Conservation (phyloP, 1,140 invertebrate genomes). For the Conopomorpha cramerella region DNA sequence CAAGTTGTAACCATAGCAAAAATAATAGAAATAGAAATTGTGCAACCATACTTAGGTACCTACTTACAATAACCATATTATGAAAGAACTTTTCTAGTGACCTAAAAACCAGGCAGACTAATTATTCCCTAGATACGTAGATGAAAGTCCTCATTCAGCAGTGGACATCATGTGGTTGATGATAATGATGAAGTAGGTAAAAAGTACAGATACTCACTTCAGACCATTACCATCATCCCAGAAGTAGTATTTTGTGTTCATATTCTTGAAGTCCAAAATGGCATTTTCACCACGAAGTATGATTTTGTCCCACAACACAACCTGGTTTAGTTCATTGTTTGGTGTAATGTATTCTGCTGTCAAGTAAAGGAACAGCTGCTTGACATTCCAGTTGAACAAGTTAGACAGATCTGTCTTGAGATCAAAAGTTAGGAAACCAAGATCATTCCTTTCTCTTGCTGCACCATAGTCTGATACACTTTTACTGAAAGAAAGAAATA, state of each 20-base stretch:
- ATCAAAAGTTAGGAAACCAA: conserved; percentile 95
- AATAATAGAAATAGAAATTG: no score
- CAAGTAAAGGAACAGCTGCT: conserved; percentile 95
- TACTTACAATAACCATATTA: no score
- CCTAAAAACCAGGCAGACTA: no score
- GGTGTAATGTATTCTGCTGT: conserved; percentile 94
- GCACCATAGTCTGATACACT: conserved; percentile 96
- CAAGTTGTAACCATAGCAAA: no score
- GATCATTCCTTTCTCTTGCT: conserved; percentile 91
- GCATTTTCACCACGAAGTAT: conserved; percentile 92
- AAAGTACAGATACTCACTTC: conserved; percentile 79
- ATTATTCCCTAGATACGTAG: no score
- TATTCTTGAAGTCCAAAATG: conserved; percentile 87
- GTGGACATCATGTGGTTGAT: no score
- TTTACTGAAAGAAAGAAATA: conserved; percentile 70
- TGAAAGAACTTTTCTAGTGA: no score
- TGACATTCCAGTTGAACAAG: conserved; percentile 99
- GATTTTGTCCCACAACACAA: conserved; percentile 99
- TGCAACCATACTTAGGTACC: no score
- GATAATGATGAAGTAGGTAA: no score
- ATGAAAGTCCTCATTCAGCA: no score
- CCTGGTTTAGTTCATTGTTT: conserved; percentile 89
- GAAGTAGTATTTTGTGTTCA: conserved; percentile 99
- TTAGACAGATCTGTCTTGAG: conserved; percentile 88
- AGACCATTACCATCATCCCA: conserved; percentile 99